Percentiles rank a stretch among this genome's conserved stretches.
Evolutionary conservation across 2,888 invertebrate species (phyloP).

Genomic region (Lordiphosa fenestrarum): DNA sequence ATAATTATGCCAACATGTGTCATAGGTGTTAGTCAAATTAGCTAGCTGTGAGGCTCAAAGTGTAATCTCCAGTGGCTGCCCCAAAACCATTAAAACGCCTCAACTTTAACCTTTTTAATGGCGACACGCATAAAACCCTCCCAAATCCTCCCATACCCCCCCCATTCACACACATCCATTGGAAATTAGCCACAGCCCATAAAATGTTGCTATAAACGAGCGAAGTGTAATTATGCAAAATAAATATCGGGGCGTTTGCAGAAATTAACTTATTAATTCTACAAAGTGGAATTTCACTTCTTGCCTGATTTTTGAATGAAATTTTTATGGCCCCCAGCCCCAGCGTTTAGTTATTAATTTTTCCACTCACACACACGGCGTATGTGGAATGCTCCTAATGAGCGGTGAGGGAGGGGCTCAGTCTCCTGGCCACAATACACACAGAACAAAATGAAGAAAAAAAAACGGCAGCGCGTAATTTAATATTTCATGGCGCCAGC

Average conservation of each 20-base stretch:
- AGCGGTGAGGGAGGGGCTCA: slow-evolving; percentile 5
- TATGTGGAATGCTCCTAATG: slow-evolving; percentile 54
- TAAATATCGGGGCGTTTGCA: slow-evolving; percentile 26
- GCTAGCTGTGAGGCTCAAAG: slow-evolving; percentile 27
- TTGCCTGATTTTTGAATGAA: slow-evolving; percentile 41
- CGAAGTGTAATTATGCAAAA: slow-evolving; percentile 60
- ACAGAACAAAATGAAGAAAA: slow-evolving; percentile 4
- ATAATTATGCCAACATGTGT: slow-evolving; percentile 34
- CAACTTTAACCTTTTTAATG: slow-evolving; percentile 73
- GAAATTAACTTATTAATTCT: slow-evolving; percentile 70
- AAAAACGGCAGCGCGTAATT: slow-evolving; percentile 75
- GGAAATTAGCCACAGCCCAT: slow-evolving; percentile 57
- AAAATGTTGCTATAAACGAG: slow-evolving; percentile 47
- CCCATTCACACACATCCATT: slow-evolving; percentile 9
- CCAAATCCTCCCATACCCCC: background rate
- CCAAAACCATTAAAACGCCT: slow-evolving; percentile 49
- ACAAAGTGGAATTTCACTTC: slow-evolving; percentile 52
- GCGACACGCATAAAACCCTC: slow-evolving; percentile 28
- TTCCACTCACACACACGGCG: slow-evolving; percentile 46
- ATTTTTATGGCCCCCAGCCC: slow-evolving; percentile 46
- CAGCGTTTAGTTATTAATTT: slow-evolving; percentile 64
- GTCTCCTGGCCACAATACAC: slow-evolving; percentile 5
- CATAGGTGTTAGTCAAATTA: slow-evolving; percentile 43
- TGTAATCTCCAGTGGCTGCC: slow-evolving; percentile 24
- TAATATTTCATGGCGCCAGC: slow-evolving; percentile 80